These are phyloP conservation scores for Drosophila nasuta DNA, from an alignment of 1,140 invertebrate genomes.

Conservation along the genomic window DNA sequence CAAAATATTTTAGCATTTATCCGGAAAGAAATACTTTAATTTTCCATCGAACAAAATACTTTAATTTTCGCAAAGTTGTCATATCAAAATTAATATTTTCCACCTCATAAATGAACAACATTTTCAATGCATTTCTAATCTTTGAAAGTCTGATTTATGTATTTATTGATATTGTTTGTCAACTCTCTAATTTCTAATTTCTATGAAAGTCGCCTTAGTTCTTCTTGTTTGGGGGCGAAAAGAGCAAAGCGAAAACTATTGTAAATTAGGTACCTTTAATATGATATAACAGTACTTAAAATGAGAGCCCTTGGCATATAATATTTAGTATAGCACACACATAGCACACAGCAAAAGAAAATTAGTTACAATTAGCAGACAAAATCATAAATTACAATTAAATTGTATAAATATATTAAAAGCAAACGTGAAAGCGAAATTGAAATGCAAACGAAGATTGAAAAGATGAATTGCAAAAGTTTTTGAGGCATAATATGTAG, in stretches of 20 bases:
- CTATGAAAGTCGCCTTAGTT: not conserved
- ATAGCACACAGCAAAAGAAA: constrained; percentile 57
- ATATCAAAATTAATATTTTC: not conserved
- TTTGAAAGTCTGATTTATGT: constrained; percentile 12
- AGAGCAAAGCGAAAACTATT: constrained; percentile 62
- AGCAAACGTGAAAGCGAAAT: constrained; percentile 13
- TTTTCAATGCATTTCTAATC: not conserved
- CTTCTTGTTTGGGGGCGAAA: constrained; percentile 7
- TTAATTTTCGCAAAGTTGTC: not conserved
- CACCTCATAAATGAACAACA: not conserved
- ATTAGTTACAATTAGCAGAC: constrained; percentile 60
- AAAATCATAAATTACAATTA: constrained; percentile 72
- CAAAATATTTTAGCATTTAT: constrained; percentile 3
- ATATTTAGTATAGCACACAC: constrained; percentile 60
- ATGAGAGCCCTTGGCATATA: constrained; percentile 48
- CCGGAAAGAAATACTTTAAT: not conserved
- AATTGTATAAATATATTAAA: constrained; percentile 68
- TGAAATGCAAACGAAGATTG: constrained; percentile 18
- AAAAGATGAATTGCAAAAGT: constrained; percentile 18
- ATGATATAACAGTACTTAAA: constrained; percentile 43
- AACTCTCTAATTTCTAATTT: not conserved
- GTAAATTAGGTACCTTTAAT: constrained; percentile 84
- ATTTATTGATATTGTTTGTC: constrained; percentile 1
- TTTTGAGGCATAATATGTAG: constrained; percentile 26
- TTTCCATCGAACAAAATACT: not conserved